Evolutionary conservation across 1,140 invertebrate genomes (phyloP), one percentile per base, ranked within the genome.

Genomic region (Pemphigus obesinymphae): DNA sequence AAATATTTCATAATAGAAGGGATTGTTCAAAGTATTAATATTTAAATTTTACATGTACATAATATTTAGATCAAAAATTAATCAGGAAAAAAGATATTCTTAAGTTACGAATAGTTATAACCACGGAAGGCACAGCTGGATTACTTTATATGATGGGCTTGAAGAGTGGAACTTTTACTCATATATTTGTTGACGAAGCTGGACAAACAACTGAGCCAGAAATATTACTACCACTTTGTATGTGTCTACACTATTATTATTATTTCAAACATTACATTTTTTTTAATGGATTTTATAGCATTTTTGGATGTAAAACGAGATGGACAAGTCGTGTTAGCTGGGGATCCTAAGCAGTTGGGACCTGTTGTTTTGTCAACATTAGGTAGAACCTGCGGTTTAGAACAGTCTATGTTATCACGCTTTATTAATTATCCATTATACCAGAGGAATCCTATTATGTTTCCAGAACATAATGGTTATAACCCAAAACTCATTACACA

Each of bases 201-300:
- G 96, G 96, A 0, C 95, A 97, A 86, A 92, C 93, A 7, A 95
- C 91, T 3, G 96, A 98, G 88, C 93, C 96, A 11, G 96, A 98
- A 88, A 90, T 92, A 58, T 88, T 97, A 87, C 90, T 96, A 84
- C 91, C 95, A 1, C 86, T 96, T 43, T 87, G 88, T 78, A 86
- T 89, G 82, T 72, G 70, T 75, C 55, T 68, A 17, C n/a, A n/a
- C n/a, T n/a, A n/a, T 37, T 10, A 34, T 55, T 70, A 17, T 2
- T 17, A 15, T 45, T 23, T 29, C 17, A 26, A 43, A 26, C 26
- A 26, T 43, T 70, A 26, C 0, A 10, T 8, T 43, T 4, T 26
- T 63, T 50, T 50, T 5, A 73, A 50, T 11, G n/a, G 13, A 26
- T 26, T 31, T 61, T 29, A 88, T 15, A 80, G 76, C 76, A 20